Percentiles rank a stretch among this genome's conserved stretches.
These are phyloP conservation scores for Platichthys stellatus DNA, from an alignment of 2,113 vertebrate genomes.

Conservation along the genomic window DNA sequence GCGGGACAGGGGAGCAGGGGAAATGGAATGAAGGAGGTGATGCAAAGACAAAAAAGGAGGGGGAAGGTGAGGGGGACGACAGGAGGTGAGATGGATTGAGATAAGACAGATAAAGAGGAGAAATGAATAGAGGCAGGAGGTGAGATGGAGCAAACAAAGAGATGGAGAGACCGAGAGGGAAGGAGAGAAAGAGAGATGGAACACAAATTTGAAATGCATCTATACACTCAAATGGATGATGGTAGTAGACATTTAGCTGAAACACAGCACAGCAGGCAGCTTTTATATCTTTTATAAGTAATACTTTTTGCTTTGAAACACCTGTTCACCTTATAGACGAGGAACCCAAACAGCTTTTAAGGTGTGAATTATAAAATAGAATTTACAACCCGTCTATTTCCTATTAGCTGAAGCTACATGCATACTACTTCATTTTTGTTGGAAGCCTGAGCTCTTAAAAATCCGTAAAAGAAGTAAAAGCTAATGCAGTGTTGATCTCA, in stretches of 20 bases:
- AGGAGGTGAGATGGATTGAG: constrained; percentile 33
- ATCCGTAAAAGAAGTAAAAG: too few relatives aligned
- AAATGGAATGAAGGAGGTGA: constrained; percentile 31
- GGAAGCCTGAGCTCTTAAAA: neutral
- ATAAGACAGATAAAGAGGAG: constrained; percentile 34
- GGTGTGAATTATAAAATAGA: neutral
- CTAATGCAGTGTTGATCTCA: too few relatives aligned
- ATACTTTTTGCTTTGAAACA: too few relatives aligned
- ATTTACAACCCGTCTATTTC: neutral
- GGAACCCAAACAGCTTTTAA: neutral
- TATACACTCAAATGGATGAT: neutral
- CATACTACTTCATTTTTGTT: neutral
- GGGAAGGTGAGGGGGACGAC: neutral
- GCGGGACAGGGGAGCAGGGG: constrained; percentile 25
- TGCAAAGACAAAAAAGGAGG: constrained; percentile 21
- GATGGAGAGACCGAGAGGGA: constrained; percentile 2
- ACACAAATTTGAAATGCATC: neutral
- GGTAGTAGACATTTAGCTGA: too few relatives aligned
- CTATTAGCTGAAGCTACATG: neutral
- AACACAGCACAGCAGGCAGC: too few relatives aligned
- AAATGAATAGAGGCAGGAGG: constrained; percentile 32
- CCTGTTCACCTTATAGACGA: too few relatives aligned
- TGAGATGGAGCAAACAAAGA: constrained; percentile 21
- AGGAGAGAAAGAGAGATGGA: neutral
- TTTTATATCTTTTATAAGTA: too few relatives aligned